Base-by-base conservation (phyloP, 1,140 invertebrate species). In the Chelonus insularis region DNA sequence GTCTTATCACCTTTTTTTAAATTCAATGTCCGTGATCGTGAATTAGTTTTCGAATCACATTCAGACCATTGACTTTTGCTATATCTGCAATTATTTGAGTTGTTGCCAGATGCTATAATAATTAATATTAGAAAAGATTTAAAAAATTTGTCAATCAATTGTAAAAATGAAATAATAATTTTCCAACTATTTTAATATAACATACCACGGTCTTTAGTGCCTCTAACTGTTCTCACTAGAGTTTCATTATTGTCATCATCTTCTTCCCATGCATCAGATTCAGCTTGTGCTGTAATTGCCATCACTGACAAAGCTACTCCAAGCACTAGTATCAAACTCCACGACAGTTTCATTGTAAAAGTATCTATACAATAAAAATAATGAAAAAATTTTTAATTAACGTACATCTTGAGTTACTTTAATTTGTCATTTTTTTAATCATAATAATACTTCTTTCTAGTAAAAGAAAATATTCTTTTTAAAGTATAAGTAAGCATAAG, bases 11-110 rank as follows among this genome's bases (percentile, higher is more conserved):
- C 91, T 74, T 91, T 92, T 79, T 94, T 94, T 66, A 95, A 82
- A 34, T 87, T 93, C 62, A 94, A 81, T 23, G 88, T 92, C 64
- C 92, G 84, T 12, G 89, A 88, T 66, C 92, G 85, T 66, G 87
- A 87, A 75, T 94, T 94, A 41, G 88, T 89, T 73, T 90, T 91
- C 25, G 86, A 72, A 73, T 94, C 91, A 75, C 93, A 95, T 69
- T 93, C 91, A 60, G 89, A 88, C 93, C 93, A 95, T 54, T 89
- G 83, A 65, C 91, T 89, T 72, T 94, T 91, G 59, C 84, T 83
- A 78, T 94, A 95, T 74, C 91, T 88, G 75, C 93, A 95, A 36
- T 86, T 71, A 32, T 68, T 63, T 55, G 69, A 56, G 65, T 71
- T 57, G 45, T 48, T 51, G 62, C 73, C 72, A 70, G 77, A 78